Conservation (phyloP, 1,140 invertebrate species). For the Panulirus ornatus region DNA sequence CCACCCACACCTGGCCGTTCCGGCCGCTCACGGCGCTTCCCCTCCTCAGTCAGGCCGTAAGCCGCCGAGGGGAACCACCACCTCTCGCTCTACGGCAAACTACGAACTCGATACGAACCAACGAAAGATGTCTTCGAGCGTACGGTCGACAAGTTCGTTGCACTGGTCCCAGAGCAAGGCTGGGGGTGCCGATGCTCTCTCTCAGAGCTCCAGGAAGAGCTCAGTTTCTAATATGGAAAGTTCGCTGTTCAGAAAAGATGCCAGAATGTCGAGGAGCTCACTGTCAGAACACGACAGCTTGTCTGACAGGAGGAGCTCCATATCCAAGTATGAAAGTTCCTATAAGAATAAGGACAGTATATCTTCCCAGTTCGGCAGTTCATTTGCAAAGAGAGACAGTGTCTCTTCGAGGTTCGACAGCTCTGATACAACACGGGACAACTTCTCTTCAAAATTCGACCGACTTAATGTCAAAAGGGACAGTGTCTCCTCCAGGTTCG, state of each 20-base stretch:
- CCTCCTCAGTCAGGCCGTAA: neutral
- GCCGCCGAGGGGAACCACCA: neutral
- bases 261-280: neutral
- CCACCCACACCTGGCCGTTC: neutral
- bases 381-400: neutral
- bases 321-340: neutral
- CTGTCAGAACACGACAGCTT: too few species aligned
- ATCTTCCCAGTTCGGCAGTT: neutral
- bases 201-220: neutral
- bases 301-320: neutral
- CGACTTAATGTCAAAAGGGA: neutral
- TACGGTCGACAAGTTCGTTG: neutral
- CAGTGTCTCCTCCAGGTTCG: too few species aligned
- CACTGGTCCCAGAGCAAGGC: neutral
- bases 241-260: conserved; percentile 3
- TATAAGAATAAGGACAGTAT: neutral
- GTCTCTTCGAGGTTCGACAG: neutral
- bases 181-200: neutral
- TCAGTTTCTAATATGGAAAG: conserved; percentile 8
- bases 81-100: neutral
- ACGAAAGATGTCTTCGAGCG: neutral
- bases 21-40: neutral
- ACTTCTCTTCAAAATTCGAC: neutral
- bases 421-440: neutral
- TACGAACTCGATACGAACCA: neutral